Conservation (phyloP, 2,888 invertebrate species). For the Muschampia plurimacula region DNA sequence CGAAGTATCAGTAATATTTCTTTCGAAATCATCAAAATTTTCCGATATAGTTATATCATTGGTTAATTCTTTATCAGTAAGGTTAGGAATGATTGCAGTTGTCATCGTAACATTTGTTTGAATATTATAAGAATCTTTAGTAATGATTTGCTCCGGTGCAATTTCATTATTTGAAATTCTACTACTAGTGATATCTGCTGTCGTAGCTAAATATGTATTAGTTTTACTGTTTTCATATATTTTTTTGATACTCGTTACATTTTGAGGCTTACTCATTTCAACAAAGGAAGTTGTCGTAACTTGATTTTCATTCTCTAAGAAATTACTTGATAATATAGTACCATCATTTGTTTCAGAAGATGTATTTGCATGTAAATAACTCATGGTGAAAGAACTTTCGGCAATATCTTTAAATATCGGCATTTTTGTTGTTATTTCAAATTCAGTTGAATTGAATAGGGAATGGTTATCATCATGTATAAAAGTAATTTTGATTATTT, state of each 20-base stretch:
- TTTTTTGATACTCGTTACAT: neutral
- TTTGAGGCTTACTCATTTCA: neutral
- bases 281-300: neutral
- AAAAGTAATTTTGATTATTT: slow-evolving; percentile 51
- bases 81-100: slow-evolving; percentile 19
- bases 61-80: slow-evolving; percentile 41
- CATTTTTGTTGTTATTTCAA: slow-evolving; percentile 66
- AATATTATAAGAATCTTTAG: neutral
- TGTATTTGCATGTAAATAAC: neutral
- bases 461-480: slow-evolving; percentile 54
- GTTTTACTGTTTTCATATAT: slow-evolving; percentile 7
- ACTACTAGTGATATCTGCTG: neutral
- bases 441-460: slow-evolving; percentile 51
- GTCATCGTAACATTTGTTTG: slow-evolving; percentile 39
- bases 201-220: neutral
- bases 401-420: slow-evolving; percentile 55
- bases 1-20: slow-evolving; percentile 46
- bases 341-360: neutral
- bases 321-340: neutral
- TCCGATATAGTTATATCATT: slow-evolving; percentile 40
- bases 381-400: slow-evolving; percentile 14
- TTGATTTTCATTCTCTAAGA: neutral
- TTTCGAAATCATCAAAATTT: slow-evolving; percentile 45
- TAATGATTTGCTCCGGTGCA: slow-evolving; percentile 3
- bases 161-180: slow-evolving; percentile 3